Evolutionary conservation across 2,888 invertebrate genomes (phyloP).

Genomic region (Chorisops tibialis): DNA sequence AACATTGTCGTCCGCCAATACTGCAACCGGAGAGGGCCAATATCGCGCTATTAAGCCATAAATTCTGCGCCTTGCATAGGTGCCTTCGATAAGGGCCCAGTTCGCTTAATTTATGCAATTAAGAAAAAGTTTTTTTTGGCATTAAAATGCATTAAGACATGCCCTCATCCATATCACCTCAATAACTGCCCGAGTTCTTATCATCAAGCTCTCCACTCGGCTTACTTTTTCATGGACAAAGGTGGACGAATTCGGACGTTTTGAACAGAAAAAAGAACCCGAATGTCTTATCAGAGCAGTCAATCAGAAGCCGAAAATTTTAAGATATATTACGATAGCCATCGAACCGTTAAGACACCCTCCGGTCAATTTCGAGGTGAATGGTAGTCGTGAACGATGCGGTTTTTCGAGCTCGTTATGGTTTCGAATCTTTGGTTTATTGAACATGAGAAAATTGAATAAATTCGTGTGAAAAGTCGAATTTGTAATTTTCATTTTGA

Average conservation of each 20-base stretch:
- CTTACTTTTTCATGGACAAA: no score
- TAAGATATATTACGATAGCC: conserved; percentile 1
- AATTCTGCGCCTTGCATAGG: neutral
- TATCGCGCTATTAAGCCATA: conserved; percentile 23
- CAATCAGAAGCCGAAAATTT: conserved; percentile 23
- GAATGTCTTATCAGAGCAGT: conserved; percentile 20
- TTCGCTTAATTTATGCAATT: conserved; percentile 24
- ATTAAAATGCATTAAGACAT: conserved; percentile 1
- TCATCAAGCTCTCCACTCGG: no score
- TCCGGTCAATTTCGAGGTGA: conserved; percentile 6
- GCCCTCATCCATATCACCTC: conserved; percentile 14
- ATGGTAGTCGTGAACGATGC: no score
- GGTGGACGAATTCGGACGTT: no score
- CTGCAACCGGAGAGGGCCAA: neutral
- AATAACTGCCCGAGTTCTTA: neutral
- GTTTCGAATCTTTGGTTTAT: no score
- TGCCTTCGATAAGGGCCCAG: conserved; percentile 3
- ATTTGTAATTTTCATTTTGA: no score
- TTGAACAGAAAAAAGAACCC: conserved; percentile 11
- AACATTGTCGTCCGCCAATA: neutral
- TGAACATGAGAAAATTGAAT: no score
- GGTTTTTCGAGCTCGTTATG: no score
- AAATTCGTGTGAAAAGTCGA: no score
- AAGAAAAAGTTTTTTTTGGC: conserved; percentile 12
- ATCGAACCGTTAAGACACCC: conserved; percentile 4